Conservation (phyloP, 2,888 invertebrate genomes). For the Ptilodon capucinus region DNA sequence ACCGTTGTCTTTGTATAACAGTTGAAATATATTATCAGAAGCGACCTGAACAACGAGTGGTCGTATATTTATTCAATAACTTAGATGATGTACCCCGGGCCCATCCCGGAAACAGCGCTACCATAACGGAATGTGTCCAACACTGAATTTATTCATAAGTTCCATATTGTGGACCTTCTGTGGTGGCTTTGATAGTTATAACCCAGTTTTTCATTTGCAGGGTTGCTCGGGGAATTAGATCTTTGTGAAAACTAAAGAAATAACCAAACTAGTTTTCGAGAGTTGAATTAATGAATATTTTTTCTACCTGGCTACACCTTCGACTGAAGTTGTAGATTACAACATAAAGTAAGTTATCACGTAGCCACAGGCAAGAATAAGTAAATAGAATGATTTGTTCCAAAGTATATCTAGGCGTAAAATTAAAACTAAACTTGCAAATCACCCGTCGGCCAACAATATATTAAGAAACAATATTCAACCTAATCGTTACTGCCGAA, state of each 20-base stretch:
- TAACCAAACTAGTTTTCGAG: background rate
- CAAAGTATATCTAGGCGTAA: too few species aligned
- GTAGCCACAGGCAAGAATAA: too few species aligned
- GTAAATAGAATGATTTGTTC: too few species aligned
- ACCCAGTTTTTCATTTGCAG: slow-evolving; percentile 15
- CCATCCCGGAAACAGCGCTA: background rate
- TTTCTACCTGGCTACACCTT: background rate
- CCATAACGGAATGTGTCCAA: slow-evolving; percentile 25
- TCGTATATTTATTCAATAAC: slow-evolving; percentile 11
- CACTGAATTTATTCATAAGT: slow-evolving; percentile 30
- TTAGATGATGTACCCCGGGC: slow-evolving; percentile 4
- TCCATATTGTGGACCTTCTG: slow-evolving; percentile 11
- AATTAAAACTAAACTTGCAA: too few species aligned
- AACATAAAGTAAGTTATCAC: too few species aligned
- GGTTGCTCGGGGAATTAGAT: background rate
- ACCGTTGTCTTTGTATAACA: background rate
- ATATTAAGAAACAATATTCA: too few species aligned
- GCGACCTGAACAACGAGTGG: slow-evolving; percentile 2
- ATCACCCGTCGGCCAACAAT: too few species aligned
- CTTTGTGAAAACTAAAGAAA: background rate
- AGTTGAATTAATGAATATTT: background rate
- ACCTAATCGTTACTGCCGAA: too few species aligned
- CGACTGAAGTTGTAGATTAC: background rate
- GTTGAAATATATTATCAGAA: background rate
- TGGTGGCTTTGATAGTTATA: slow-evolving; percentile 15